These are phyloP conservation scores for Hippoglossus stenolepis DNA, from an alignment of 2,113 vertebrate species.

Conservation along the genomic window DNA sequence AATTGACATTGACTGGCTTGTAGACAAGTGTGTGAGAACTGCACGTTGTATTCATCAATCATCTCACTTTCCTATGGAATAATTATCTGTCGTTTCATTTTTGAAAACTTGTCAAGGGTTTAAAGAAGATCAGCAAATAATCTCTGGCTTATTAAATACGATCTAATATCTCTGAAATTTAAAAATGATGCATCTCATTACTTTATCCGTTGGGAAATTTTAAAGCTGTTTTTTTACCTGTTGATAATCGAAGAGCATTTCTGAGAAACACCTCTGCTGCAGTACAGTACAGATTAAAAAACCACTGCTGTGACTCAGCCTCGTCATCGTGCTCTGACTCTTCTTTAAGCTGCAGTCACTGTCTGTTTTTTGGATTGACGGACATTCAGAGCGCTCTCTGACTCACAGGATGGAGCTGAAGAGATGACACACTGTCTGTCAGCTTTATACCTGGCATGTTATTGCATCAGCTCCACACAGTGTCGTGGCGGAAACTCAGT, in stretches of 20 bases:
- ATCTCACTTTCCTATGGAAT: background rate
- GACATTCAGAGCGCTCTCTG: slow-evolving; percentile 13
- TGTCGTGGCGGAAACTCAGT: slow-evolving; percentile 15
- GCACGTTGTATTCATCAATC: slow-evolving; percentile 2
- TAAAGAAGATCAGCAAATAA: background rate
- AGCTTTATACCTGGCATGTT: slow-evolving; percentile 31
- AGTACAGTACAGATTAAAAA: slow-evolving; percentile 35
- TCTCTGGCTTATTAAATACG: background rate
- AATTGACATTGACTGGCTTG: no score
- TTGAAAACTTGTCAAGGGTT: background rate
- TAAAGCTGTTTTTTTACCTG: no score
- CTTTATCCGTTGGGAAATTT: no score
- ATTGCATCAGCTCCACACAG: slow-evolving; percentile 6
- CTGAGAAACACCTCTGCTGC: slow-evolving; percentile 9
- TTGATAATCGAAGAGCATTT: no score
- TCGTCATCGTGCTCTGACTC: background rate
- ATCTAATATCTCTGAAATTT: no score
- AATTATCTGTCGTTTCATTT: background rate
- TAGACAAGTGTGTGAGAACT: background rate
- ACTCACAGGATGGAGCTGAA: slow-evolving; percentile 46
- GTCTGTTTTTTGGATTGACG: slow-evolving; percentile 28
- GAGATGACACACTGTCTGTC: slow-evolving; percentile 42
- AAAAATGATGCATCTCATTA: no score
- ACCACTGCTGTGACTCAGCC: slow-evolving; percentile 46
- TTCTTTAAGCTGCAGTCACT: slow-evolving; percentile 23